Percentiles rank a stretch among this genome's conserved stretches.
Conservation (phyloP, 2,797 vertebrate genomes). For the Craterocephalus amniculus region DNA sequence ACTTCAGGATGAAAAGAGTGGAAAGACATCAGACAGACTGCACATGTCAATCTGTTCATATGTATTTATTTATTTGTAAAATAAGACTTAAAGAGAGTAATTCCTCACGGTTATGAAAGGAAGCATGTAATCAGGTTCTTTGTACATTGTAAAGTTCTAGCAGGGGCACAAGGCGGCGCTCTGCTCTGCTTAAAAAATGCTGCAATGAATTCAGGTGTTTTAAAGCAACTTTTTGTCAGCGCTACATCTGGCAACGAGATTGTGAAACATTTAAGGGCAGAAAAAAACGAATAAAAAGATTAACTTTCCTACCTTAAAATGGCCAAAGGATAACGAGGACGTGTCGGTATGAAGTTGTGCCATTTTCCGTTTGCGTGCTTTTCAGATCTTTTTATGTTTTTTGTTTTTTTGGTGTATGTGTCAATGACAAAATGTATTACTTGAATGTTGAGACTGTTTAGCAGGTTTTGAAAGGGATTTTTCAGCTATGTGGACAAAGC, state of each 20-base stretch:
- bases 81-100: slow-evolving; percentile 64
- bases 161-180: slow-evolving; percentile 50
- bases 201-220: slow-evolving; percentile 80
- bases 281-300: slow-evolving; percentile 40
- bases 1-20: slow-evolving; percentile 35
- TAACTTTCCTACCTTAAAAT: slow-evolving; percentile 56
- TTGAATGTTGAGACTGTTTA: slow-evolving; percentile 80
- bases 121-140: slow-evolving; percentile 75
- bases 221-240: slow-evolving; percentile 28
- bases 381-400: slow-evolving; percentile 33
- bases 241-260: slow-evolving; percentile 59
- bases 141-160: slow-evolving; percentile 69
- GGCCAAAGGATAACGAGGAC: slow-evolving; percentile 68
- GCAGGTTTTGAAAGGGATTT: slow-evolving; percentile 58
- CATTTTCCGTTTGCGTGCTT: slow-evolving; percentile 67
- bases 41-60: slow-evolving; percentile 62
- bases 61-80: slow-evolving; percentile 74
- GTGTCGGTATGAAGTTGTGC: slow-evolving; percentile 69
- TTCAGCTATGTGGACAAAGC: slow-evolving; percentile 40
- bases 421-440: slow-evolving; percentile 79
- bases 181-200: slow-evolving; percentile 72
- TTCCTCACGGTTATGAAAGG: slow-evolving; percentile 57
- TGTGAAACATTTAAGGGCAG: slow-evolving; percentile 53
- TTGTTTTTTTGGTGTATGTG: slow-evolving; percentile 37
- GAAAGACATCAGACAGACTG: slow-evolving; percentile 42